These are phyloP conservation scores for Disparrhopalites patrizii DNA, from an alignment of 2,888 invertebrate genomes.

Conservation along the genomic window DNA sequence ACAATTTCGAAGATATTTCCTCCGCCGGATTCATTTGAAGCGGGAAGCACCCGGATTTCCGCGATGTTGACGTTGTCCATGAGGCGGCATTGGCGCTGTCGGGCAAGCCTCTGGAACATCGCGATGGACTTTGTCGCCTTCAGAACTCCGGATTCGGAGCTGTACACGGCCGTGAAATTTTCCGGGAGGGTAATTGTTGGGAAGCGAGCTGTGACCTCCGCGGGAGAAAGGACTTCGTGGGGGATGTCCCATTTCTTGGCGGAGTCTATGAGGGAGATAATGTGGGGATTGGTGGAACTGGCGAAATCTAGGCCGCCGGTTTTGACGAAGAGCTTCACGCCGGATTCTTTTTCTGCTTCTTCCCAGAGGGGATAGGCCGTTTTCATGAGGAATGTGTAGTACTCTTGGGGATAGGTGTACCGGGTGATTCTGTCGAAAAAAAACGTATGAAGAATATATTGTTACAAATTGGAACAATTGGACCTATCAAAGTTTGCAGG, in stretches of 20 bases:
- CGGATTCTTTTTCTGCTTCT: slow-evolving; percentile 35
- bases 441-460: neutral
- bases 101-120: slow-evolving; percentile 41
- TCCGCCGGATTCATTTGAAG: neutral
- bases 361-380: slow-evolving; percentile 39
- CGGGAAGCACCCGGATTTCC: neutral
- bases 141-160: slow-evolving; percentile 39
- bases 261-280: slow-evolving; percentile 28
- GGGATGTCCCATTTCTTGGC: slow-evolving; percentile 33
- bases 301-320: slow-evolving; percentile 45
- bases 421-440: slow-evolving; percentile 41
- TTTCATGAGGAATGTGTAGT: slow-evolving; percentile 42
- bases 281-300: slow-evolving; percentile 14
- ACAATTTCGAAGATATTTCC: slow-evolving; percentile 1
- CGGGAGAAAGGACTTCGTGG: slow-evolving; percentile 27
- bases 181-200: slow-evolving; percentile 35
- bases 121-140: slow-evolving; percentile 44
- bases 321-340: slow-evolving; percentile 32
- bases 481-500: neutral
- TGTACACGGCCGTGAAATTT: slow-evolving; percentile 33
- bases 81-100: slow-evolving; percentile 28
- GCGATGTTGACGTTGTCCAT: slow-evolving; percentile 35
- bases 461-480: neutral
- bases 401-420: slow-evolving; percentile 38
- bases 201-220: slow-evolving; percentile 28